phyloP scores from a whole-genome alignment of 2,113 vertebrate genomes.

The Stigmatopora argus region DNA sequence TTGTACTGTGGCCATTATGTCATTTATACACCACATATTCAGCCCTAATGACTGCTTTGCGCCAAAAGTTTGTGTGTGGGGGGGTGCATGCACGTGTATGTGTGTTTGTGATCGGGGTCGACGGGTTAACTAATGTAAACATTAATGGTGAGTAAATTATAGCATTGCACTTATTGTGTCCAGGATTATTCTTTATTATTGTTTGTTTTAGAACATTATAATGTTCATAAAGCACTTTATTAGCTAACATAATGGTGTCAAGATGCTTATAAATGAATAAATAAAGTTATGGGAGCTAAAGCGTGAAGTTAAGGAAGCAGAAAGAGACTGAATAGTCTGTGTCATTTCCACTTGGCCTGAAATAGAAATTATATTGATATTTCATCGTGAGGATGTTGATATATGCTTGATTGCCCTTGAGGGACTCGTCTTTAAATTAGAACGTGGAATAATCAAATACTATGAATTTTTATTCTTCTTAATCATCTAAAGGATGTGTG shows the following conservation, averaged over 20 bases:
- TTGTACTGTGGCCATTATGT: constrained; percentile 46
- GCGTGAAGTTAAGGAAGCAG: constrained; percentile 3
- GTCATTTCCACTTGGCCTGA: constrained; percentile 43
- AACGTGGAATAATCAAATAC: constrained; percentile 69
- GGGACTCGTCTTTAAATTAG: constrained; percentile 66
- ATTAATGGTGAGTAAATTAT: constrained; percentile 33
- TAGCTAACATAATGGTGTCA: constrained; percentile 24
- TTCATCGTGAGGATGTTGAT: constrained; percentile 59
- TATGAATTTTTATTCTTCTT: constrained; percentile 72
- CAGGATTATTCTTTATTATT: constrained; percentile 4
- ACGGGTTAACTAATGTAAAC: constrained; percentile 26
- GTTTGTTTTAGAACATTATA: constrained; percentile 21
- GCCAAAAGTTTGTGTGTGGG: constrained; percentile 48
- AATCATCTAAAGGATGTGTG: constrained; percentile 63
- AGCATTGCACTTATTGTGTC: constrained; percentile 14
- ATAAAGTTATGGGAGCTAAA: constrained; percentile 19
- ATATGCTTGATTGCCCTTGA: constrained; percentile 62
- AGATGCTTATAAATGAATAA: constrained; percentile 35
- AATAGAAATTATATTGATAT: constrained; percentile 67
- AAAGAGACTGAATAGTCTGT: constrained; percentile 22
- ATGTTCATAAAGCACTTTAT: constrained; percentile 24
- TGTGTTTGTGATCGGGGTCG: constrained; percentile 31
- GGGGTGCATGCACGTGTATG: constrained; percentile 41
- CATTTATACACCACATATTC: constrained; percentile 51
- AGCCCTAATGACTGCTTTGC: constrained; percentile 55